A percentile compares a stretch with the other conserved stretches of the same genome.
Conservation (phyloP, 2,797 vertebrate genomes). For the Anolis apletophallus region DNA sequence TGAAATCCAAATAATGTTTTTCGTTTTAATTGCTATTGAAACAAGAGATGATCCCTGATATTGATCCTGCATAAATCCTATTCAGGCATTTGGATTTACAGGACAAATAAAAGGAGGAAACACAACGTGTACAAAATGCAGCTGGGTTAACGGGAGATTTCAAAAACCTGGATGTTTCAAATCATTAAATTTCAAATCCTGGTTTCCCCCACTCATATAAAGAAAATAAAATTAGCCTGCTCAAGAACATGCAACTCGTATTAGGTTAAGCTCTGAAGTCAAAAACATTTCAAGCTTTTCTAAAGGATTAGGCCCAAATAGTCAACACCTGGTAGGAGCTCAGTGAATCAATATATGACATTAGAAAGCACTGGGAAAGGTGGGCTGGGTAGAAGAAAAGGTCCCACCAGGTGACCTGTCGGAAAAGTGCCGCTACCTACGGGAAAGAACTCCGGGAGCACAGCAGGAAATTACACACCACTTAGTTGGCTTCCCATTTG, state of each 20-base stretch:
- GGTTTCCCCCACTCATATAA: background rate
- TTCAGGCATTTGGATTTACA: no score
- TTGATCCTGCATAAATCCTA: no score
- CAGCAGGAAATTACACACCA: background rate
- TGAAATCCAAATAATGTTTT: no score
- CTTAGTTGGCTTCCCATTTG: slow-evolving; percentile 36
- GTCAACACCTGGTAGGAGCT: background rate
- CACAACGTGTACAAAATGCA: no score
- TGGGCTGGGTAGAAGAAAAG: slow-evolving; percentile 32
- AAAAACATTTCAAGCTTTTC: background rate
- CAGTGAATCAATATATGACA: slow-evolving; percentile 36
- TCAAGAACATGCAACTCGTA: background rate
- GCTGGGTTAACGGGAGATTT: no score
- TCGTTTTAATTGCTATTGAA: no score
- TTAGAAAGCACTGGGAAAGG: slow-evolving; percentile 26
- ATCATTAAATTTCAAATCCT: no score
- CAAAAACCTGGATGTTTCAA: no score
- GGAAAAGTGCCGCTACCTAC: slow-evolving; percentile 17
- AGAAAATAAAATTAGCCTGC: background rate
- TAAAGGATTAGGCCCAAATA: slow-evolving; percentile 22
- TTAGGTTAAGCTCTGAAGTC: slow-evolving; percentile 8
- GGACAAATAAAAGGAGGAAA: no score
- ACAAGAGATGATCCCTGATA: no score
- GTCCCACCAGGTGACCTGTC: background rate
- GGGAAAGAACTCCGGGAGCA: slow-evolving; percentile 15